phyloP scores from a whole-genome alignment of 2,113 vertebrate species.

The Podarcis muralis region DNA sequence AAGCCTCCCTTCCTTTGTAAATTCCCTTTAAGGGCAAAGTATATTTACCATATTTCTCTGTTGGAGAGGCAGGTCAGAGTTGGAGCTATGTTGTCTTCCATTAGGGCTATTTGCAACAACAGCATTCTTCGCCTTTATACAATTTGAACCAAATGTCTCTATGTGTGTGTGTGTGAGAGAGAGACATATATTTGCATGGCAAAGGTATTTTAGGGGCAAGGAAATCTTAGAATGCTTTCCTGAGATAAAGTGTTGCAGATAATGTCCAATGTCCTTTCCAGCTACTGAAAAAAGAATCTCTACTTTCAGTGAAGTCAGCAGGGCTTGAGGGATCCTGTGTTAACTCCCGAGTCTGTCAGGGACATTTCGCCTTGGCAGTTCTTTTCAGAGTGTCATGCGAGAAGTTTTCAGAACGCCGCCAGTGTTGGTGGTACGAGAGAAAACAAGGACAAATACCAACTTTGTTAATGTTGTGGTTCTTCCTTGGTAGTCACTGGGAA shows the following conservation, averaged over 20 bases:
- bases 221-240: not conserved
- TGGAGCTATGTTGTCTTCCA: not conserved
- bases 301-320: constrained; percentile 39
- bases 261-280: accelerated
- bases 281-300: constrained; percentile 14
- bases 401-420: constrained; percentile 22
- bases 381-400: not conserved
- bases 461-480: constrained; percentile 34
- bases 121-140: not conserved
- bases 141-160: not conserved
- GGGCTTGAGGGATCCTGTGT: constrained; percentile 27
- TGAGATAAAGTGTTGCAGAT: not conserved
- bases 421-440: constrained; percentile 31
- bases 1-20: not conserved
- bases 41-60: not conserved
- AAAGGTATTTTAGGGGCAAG: not conserved
- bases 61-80: not conserved
- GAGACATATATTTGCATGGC: not conserved
- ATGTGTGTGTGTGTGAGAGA: no score
- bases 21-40: not conserved
- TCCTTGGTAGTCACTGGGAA: constrained; percentile 46
- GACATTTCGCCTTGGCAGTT: constrained; percentile 34
- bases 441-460: constrained; percentile 37
- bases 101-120: not conserved
- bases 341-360: constrained; percentile 47